Evolutionary conservation across 2,797 vertebrate genomes (phyloP), one percentile per base, ranked within the genome.

Genomic region (Cryptoblepharus egeriae): DNA sequence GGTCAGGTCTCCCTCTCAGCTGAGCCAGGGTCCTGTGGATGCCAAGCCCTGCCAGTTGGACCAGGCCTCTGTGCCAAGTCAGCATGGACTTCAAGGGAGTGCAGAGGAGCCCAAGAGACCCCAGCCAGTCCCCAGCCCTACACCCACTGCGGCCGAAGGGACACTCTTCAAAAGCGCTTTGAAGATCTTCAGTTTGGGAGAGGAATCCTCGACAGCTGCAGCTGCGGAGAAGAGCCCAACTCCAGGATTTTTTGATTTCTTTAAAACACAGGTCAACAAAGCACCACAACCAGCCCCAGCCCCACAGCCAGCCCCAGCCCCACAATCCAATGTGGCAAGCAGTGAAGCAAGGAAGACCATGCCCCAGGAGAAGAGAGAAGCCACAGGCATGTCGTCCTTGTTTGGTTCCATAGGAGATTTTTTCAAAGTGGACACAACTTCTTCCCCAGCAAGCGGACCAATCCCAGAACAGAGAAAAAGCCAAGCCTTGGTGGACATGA

Each of bases 361-460:
- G 57, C 90, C 76, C 57, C 89, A 88, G 10, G 93, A 94, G 87
- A 96, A 94, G 87, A 97, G 95, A 85, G 97, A 97, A 63, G 83
- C 91, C 45, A 89, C 93, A 13, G 91, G 95, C 84, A 95, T 96
- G 75, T 96, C 97, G 80, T 97, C 95, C 58, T 86, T 98, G 61
- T 97, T 98, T 94, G 97, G 96, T 79, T 97, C 97, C 52, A 90
- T 98, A 5, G 95, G 96, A 60, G 96, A 95, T 84, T 93, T 99
- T 69, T 98, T 99, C 92, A 97, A 95, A 93, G 85, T 80, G 0
- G 97, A 97, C 52, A 49, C 95, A 18, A 81, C 95, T 16, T 85
- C 92, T 85, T 60, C 85, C 90, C 93, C 92, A 2, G 80, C 88
- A 85, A 86, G 77, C 79, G 30, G 42, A 32, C 8, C 37, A 0